Conservation (phyloP, 1,140 invertebrate species). For the Tetranychus urticae region DNA sequence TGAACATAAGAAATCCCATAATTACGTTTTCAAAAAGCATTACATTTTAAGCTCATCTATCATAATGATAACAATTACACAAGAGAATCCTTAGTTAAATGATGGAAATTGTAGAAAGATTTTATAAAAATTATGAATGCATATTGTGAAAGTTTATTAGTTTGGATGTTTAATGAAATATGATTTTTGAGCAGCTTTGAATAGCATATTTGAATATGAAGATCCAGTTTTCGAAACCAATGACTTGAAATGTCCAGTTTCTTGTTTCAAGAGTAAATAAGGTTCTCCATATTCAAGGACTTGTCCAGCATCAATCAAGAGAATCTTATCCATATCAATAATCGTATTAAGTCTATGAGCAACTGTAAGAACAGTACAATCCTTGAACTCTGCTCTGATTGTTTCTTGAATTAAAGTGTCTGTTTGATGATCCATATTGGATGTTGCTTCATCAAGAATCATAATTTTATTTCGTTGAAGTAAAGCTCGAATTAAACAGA, state of each 20-base stretch:
- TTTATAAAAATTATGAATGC: background rate
- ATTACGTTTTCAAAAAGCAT: too few species aligned
- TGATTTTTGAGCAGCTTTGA: background rate
- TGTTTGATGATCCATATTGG: constrained; percentile 21
- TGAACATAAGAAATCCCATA: too few species aligned
- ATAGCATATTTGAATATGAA: constrained; percentile 4
- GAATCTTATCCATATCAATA: constrained; percentile 15
- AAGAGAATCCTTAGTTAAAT: background rate
- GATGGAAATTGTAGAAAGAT: background rate
- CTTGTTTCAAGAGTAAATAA: constrained; percentile 30
- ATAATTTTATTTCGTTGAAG: constrained; percentile 20
- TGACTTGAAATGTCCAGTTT: constrained; percentile 20
- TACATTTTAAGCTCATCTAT: too few species aligned
- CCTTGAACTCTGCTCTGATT: constrained; percentile 26
- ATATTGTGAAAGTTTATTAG: too few species aligned
- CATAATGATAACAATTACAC: too few species aligned
- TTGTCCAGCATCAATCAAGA: constrained; percentile 19
- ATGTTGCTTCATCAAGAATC: constrained; percentile 26
- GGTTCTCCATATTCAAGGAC: constrained; percentile 39
- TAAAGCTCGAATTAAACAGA: constrained; percentile 32
- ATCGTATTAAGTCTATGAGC: constrained; percentile 31
- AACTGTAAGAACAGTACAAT: constrained; percentile 55
- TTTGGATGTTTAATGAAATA: background rate
- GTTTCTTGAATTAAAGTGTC: constrained; percentile 19
- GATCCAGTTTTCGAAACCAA: constrained; percentile 7